A percentile compares a stretch with the other conserved stretches of the same genome.
Conservation (phyloP, 2,797 vertebrate genomes). For the Parauchenoglanis ngamensis region DNA sequence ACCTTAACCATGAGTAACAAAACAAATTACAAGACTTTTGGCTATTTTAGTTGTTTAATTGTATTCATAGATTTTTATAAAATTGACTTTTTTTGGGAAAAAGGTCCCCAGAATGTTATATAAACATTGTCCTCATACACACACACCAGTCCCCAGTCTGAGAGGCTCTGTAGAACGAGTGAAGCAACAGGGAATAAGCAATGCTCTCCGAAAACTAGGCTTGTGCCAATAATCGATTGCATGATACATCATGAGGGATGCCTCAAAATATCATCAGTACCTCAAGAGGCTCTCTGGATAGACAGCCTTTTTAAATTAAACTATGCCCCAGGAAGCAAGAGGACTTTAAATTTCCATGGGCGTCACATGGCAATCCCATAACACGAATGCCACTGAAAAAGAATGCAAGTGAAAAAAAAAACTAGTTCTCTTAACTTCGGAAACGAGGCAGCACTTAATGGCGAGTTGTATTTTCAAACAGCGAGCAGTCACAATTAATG, state of each 20-base stretch:
- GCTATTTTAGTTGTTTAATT: no score
- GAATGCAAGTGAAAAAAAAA: background rate
- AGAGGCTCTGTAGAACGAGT: background rate
- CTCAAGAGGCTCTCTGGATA: background rate
- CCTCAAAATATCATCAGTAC: background rate
- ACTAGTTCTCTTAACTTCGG: conserved; percentile 17
- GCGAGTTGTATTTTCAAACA: conserved; percentile 25
- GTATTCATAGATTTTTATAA: no score
- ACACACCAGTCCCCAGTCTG: background rate
- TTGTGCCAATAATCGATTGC: conserved; percentile 9
- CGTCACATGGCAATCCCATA: background rate
- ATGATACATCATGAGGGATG: background rate
- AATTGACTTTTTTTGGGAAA: no score
- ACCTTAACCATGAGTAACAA: no score
- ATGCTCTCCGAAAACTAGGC: background rate
- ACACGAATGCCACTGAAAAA: background rate
- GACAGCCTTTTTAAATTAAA: background rate
- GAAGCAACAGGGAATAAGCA: conserved; percentile 14
- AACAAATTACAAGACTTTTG: no score
- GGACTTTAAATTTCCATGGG: background rate
- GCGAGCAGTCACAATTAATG: conserved; percentile 26
- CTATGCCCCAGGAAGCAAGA: background rate
- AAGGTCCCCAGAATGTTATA: no score
- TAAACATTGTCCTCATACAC: background rate
- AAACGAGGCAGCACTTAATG: conserved; percentile 27